Percentiles rank a stretch among this genome's conserved stretches.
Evolutionary conservation across 2,797 vertebrate species (phyloP).

Genomic region (Falco peregrinus): DNA sequence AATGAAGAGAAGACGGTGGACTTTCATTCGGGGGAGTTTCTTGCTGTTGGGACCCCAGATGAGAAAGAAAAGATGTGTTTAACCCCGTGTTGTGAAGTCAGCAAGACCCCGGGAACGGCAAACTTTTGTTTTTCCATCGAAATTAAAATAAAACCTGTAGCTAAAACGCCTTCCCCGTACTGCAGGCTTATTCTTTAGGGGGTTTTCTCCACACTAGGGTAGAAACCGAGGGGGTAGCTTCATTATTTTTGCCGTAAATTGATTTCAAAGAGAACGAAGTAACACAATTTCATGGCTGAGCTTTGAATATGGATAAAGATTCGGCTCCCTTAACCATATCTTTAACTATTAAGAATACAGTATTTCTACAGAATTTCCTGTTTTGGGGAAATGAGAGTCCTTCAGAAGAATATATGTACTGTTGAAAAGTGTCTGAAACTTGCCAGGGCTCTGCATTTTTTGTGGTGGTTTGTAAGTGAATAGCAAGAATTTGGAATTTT

Average conservation of each 20-base stretch:
- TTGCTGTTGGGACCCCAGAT: background rate
- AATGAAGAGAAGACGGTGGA: background rate
- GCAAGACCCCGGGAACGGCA: constrained; percentile 48
- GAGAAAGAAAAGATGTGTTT: constrained; percentile 41
- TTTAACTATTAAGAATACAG: constrained; percentile 46
- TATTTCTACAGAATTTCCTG: constrained; percentile 29
- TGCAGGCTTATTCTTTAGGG: constrained; percentile 18
- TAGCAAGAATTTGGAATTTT: background rate
- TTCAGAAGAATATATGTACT: background rate
- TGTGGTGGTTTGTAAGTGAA: background rate
- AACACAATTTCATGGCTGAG: constrained; percentile 67
- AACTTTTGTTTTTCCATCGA: constrained; percentile 71
- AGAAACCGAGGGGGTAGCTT: background rate
- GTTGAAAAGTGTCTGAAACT: background rate
- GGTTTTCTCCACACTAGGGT: constrained; percentile 19
- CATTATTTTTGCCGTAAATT: constrained; percentile 24
- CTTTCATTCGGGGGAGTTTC: constrained; percentile 10
- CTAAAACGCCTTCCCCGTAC: background rate
- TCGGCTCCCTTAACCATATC: constrained; percentile 59
- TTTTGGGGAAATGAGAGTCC: background rate
- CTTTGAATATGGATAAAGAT: constrained; percentile 67
- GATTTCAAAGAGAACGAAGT: constrained; percentile 66
- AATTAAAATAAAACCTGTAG: constrained; percentile 43
- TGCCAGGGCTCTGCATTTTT: background rate
- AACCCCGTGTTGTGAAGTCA: constrained; percentile 22